Evolutionary conservation across 2,797 vertebrate species (phyloP).

Genomic region (Eremophila alpestris): DNA sequence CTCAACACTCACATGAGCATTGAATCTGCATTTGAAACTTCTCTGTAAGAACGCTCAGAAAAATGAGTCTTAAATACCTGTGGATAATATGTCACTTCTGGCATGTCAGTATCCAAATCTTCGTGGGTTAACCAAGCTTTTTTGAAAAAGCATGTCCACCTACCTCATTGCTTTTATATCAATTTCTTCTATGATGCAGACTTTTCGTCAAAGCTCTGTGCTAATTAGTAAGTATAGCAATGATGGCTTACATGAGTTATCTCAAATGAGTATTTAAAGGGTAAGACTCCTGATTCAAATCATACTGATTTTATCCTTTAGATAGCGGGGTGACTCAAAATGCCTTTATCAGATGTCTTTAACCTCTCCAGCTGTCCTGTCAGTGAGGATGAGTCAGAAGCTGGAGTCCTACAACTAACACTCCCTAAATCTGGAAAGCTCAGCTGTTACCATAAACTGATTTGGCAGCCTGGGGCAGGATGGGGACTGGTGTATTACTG

Average conservation of each 20-base stretch:
- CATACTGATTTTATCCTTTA: neutral
- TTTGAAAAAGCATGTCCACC: neutral
- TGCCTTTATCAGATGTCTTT: neutral
- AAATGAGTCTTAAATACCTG: neutral
- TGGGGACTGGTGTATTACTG: neutral
- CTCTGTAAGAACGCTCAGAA: neutral
- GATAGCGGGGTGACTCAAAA: neutral
- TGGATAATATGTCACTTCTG: neutral
- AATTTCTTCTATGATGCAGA: neutral
- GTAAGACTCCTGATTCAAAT: neutral
- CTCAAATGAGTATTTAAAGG: neutral
- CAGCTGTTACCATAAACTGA: slow-evolving; percentile 2
- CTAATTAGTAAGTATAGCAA: neutral
- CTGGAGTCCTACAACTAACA: neutral
- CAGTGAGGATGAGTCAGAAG: slow-evolving; percentile 38
- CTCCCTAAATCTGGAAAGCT: slow-evolving; percentile 40
- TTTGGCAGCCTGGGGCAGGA: neutral
- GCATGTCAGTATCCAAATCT: neutral
- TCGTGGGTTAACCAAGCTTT: neutral
- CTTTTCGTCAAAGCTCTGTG: neutral
- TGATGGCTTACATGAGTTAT: neutral
- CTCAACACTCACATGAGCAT: neutral
- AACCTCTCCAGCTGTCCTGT: slow-evolving; percentile 35
- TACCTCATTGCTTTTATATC: neutral
- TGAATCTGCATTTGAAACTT: neutral